These are phyloP conservation scores for Geotrypetes seraphini DNA, from an alignment of 2,797 vertebrate genomes.

Conservation along the genomic window DNA sequence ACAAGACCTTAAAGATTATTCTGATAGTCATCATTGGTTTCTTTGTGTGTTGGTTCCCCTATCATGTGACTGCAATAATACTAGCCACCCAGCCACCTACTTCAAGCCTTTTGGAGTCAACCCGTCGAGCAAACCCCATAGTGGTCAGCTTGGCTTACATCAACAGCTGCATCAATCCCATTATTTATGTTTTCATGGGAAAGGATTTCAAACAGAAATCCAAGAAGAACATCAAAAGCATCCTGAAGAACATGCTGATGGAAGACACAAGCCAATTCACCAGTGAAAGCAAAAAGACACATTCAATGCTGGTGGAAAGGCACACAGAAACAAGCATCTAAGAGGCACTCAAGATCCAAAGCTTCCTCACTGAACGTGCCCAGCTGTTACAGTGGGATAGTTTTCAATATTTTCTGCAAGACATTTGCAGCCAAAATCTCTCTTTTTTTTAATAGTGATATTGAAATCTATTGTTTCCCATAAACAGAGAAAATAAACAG, in stretches of 20 bases:
- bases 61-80: slow-evolving; percentile 52
- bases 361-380: too few relatives aligned
- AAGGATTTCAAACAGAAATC: slow-evolving; percentile 49
- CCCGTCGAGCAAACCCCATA: slow-evolving; percentile 20
- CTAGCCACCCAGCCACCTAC: fast-evolving
- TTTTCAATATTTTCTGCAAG: too few relatives aligned
- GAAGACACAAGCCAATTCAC: slow-evolving; percentile 36
- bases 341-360: too few relatives aligned
- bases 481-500: too few relatives aligned
- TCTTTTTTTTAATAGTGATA: too few relatives aligned
- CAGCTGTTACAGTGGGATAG: too few relatives aligned
- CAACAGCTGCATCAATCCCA: slow-evolving; percentile 78
- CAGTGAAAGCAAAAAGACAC: neutral
- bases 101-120: fast-evolving
- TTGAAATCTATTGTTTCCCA: too few relatives aligned
- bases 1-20: slow-evolving; percentile 53
- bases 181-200: slow-evolving; percentile 70
- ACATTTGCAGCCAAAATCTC: too few relatives aligned
- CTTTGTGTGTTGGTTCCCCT: slow-evolving; percentile 70
- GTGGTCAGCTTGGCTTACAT: slow-evolving; percentile 57
- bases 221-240: slow-evolving; percentile 38
- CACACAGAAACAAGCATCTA: neutral
- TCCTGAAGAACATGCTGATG: slow-evolving; percentile 43
- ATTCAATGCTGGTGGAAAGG: neutral
- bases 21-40: slow-evolving; percentile 57